Base-by-base conservation (phyloP, 1,140 invertebrate genomes). In the Hypsibius dujardini region DNA sequence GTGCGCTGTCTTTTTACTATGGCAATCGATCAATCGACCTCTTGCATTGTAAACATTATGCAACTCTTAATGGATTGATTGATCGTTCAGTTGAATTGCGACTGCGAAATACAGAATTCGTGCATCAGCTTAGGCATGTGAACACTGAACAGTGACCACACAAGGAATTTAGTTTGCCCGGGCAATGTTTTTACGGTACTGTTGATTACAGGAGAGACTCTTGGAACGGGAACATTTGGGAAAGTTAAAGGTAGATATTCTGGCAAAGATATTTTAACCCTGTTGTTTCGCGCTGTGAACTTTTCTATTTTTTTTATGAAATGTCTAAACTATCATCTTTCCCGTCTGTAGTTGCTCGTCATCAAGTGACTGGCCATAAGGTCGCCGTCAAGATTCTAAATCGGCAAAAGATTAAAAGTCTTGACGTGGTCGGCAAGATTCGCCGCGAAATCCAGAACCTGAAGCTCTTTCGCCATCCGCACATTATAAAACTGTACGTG, bases 401-500 rank as follows among this genome's bases (percentile, higher is more conserved):
- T 80, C 84, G 96, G 46, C 91, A 98, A 76, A 98, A 98, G 80
- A 99, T 99, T 50, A 99, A 98, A 81, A 95, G 90, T 77, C 82
- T 99, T 1, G 95, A 99, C 86, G 95, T 99, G 1, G 96, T 98
- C 59, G 92, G 93, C 1, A 99, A 99, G 82, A 98, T 99, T 74
- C 84, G 93, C 69, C 83, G 95, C 72, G 96, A 99, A 82, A 99
- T 99, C 77, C 95, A 98, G 80, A 99, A 99, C 83, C 84, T 99
- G 1, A 98, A 98, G 78, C 83, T 98, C 1, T 99, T 99, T 78
- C 84, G 95, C 72, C 96, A 99, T 85, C 96, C 96, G 28, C 96
- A 99, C 79, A 99, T 99, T 74, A 99, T 99, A 73, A 98, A 98
- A 84, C 80, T 99, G 84, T 98, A 88, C 86, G 87, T 40, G 45